Evolutionary conservation across 2,888 invertebrate genomes (phyloP).

Genomic region (Resseliella maxima): DNA sequence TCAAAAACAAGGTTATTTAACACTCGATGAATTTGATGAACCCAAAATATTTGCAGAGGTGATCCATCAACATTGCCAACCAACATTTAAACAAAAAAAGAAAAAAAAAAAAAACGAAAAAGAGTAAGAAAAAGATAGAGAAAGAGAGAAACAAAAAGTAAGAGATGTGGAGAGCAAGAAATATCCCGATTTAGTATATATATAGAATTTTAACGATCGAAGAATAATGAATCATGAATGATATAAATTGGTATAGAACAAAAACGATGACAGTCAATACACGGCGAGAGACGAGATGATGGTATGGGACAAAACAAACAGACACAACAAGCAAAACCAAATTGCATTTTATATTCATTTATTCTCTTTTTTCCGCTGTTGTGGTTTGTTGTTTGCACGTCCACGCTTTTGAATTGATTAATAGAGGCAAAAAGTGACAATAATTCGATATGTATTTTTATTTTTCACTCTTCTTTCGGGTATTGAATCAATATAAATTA

Average conservation of each 20-base stretch:
- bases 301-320: neutral
- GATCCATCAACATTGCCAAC: too few species aligned
- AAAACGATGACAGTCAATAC: neutral
- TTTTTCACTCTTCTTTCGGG: too few species aligned
- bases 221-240: neutral
- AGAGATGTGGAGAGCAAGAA: neutral
- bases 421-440: too few species aligned
- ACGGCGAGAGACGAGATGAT: neutral
- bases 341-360: conserved; percentile 25
- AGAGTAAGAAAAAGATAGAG: too few species aligned
- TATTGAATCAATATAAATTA: too few species aligned
- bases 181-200: neutral
- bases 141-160: neutral
- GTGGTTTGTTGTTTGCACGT: neutral
- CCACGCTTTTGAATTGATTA: neutral
- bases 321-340: neutral
- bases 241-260: neutral
- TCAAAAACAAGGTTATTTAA: too few species aligned
- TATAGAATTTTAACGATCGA: conserved; percentile 29
- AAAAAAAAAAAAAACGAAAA: too few species aligned
- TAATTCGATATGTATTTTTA: too few species aligned
- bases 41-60: too few species aligned
- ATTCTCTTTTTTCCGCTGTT: neutral
- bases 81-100: too few species aligned
- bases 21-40: too few species aligned